phyloP scores from a whole-genome alignment of 2,113 vertebrate genomes.

The Corythoichthys haematopterus region DNA sequence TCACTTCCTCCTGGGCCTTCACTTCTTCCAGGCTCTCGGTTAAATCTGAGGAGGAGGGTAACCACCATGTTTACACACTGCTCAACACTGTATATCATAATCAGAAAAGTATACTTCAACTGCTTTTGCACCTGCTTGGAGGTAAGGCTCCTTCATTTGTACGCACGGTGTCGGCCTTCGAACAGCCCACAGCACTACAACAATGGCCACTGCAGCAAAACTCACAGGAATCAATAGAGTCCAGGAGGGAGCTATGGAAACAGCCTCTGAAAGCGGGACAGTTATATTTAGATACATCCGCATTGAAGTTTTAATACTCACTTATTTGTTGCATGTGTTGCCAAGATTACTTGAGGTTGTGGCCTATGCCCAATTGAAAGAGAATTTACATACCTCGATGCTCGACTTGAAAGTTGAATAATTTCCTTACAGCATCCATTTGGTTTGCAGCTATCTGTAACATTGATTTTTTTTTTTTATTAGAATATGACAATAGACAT shows the following conservation, averaged over 20 bases:
- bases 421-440: conserved; percentile 69
- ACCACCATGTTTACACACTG: neutral
- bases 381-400: conserved; percentile 40
- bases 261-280: neutral
- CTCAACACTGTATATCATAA: neutral
- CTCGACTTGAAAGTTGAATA: conserved; percentile 57
- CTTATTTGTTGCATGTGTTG: neutral
- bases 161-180: conserved; percentile 24
- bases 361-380: neutral
- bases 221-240: conserved; percentile 43
- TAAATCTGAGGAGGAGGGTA: conserved; percentile 38
- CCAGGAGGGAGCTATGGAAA: conserved; percentile 6
- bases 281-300: neutral
- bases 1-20: conserved; percentile 32
- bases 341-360: neutral
- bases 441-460: conserved; percentile 71
- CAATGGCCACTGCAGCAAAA: conserved; percentile 19
- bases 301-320: neutral
- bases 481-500: neutral
- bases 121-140: conserved; percentile 51
- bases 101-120: neutral
- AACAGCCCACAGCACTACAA: conserved; percentile 31
- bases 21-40: conserved; percentile 40
- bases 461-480: neutral
- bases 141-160: conserved; percentile 16